Conservation (phyloP, 2,797 vertebrate species). For the Valencia hispanica region DNA sequence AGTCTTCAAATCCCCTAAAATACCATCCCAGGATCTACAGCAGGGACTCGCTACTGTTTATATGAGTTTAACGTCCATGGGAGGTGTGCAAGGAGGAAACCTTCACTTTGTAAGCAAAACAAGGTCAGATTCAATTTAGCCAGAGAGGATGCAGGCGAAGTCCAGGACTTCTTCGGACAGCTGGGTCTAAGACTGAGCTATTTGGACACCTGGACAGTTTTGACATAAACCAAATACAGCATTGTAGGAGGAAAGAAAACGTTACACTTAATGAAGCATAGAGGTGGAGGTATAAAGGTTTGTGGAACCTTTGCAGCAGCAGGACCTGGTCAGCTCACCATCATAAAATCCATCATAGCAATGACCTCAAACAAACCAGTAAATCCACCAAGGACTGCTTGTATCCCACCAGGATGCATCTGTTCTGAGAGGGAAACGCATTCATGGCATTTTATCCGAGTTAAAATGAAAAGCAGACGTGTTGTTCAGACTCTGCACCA, state of each 20-base stretch:
- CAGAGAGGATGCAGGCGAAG: too few relatives aligned
- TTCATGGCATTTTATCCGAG: not conserved
- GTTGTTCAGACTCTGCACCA: conserved; percentile 1
- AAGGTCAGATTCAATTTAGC: too few relatives aligned
- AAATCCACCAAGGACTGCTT: not conserved
- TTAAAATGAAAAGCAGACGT: not conserved
- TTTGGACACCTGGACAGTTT: not conserved
- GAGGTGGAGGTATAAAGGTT: not conserved
- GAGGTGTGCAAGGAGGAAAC: too few relatives aligned
- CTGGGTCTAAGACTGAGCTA: not conserved
- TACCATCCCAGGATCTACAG: too few relatives aligned
- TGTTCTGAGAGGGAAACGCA: not conserved
- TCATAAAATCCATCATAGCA: too few relatives aligned
- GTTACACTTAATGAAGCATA: too few relatives aligned
- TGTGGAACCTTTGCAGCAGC: not conserved
- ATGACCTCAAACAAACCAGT: not conserved
- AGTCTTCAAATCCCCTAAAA: too few relatives aligned
- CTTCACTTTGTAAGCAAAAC: too few relatives aligned
- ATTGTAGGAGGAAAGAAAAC: too few relatives aligned
- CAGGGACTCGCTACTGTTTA: too few relatives aligned
- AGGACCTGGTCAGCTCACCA: too few relatives aligned
- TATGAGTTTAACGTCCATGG: too few relatives aligned
- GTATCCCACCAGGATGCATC: not conserved
- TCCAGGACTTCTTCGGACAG: not conserved
- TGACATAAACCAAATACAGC: not conserved